These are phyloP conservation scores for Myiotriccus ornatus DNA, from an alignment of 2,797 vertebrate genomes.

Conservation along the genomic window DNA sequence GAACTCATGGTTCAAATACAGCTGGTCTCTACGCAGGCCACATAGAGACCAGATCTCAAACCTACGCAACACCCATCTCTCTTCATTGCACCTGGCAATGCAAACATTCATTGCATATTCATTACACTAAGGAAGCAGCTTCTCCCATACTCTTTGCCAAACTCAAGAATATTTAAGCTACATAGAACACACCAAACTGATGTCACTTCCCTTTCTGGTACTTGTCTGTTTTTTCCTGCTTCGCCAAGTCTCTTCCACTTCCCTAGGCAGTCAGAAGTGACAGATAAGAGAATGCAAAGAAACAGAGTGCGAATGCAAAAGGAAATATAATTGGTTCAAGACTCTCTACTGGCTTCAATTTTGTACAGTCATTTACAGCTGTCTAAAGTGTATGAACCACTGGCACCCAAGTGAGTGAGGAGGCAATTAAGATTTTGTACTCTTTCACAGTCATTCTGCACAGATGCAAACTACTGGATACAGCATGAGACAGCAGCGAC, in stretches of 20 bases:
- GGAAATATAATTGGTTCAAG: slow-evolving; percentile 54
- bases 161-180: background rate
- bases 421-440: slow-evolving; percentile 40
- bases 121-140: background rate
- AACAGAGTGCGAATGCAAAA: background rate
- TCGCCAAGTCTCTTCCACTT: background rate
- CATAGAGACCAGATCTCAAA: background rate
- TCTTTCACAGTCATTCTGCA: background rate
- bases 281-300: slow-evolving; percentile 10
- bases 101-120: background rate
- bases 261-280: background rate
- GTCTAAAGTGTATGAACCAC: slow-evolving; percentile 26
- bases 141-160: background rate
- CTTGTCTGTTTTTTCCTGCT: background rate
- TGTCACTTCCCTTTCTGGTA: slow-evolving; percentile 9
- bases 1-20: background rate
- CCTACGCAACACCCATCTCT: background rate
- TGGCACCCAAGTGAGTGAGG: slow-evolving; percentile 34
- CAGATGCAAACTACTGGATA: background rate
- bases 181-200: background rate
- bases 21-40: background rate
- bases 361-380: slow-evolving; percentile 43
- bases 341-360: slow-evolving; percentile 37
- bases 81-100: background rate
- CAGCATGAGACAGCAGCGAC: rapidly evolving